Conservation (phyloP, 2,113 vertebrate genomes). For the Labeo catla region DNA sequence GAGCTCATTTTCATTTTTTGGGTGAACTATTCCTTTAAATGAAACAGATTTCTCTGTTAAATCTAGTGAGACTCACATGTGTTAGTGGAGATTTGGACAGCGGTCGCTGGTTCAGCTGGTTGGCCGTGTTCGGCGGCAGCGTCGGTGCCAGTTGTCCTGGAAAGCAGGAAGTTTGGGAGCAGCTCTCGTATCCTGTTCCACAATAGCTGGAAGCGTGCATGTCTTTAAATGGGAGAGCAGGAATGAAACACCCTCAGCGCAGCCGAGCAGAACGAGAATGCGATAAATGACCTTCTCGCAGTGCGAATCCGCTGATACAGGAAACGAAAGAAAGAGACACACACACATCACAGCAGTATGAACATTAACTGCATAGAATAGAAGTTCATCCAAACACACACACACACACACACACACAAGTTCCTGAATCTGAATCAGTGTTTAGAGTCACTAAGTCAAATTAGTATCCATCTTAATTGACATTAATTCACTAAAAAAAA, state of each 20-base stretch:
- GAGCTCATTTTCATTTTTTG: background rate
- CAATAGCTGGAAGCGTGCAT: conserved; percentile 22
- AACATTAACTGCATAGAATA: background rate
- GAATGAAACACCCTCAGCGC: background rate
- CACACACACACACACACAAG: background rate
- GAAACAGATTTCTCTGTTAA: too few species aligned
- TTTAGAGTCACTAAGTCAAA: background rate
- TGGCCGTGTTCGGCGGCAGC: background rate
- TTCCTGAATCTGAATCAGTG: too few species aligned
- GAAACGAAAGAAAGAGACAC: background rate
- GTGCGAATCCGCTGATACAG: background rate
- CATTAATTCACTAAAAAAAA: background rate
- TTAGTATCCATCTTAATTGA: background rate
- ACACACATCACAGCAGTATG: background rate
- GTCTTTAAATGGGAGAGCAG: background rate
- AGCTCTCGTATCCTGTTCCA: conserved; percentile 20
- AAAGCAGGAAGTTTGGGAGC: conserved; percentile 4
- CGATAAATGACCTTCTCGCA: background rate
- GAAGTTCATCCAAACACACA: background rate
- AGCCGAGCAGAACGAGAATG: background rate
- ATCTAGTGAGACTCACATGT: background rate
- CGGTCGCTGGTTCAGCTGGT: background rate
- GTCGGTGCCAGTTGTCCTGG: background rate
- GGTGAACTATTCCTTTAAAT: background rate
- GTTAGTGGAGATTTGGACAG: background rate